phyloP scores from a whole-genome alignment of 2,797 vertebrate genomes.

The Leptatherina wallacei region DNA sequence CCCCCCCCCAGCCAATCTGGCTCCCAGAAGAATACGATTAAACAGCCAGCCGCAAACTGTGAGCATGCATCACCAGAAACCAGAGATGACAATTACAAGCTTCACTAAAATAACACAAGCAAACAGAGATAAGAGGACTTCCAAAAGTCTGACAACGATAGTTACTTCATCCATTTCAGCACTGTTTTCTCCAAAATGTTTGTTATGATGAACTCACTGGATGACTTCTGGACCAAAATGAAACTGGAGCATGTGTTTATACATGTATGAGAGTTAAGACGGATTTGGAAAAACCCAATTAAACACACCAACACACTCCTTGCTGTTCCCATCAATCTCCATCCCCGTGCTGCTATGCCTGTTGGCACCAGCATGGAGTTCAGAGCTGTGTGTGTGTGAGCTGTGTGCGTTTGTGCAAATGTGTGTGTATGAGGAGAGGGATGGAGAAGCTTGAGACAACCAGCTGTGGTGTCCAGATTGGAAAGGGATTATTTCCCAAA shows the following conservation, averaged over 20 bases:
- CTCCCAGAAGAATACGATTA: slow-evolving; percentile 52
- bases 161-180: slow-evolving; percentile 46
- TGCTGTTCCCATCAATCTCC: slow-evolving; percentile 51
- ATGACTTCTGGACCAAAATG: slow-evolving; percentile 41
- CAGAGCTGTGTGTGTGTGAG: slow-evolving; percentile 33
- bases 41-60: slow-evolving; percentile 44
- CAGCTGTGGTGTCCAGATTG: slow-evolving; percentile 84
- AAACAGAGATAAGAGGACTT: slow-evolving; percentile 53
- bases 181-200: slow-evolving; percentile 37
- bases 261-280: slow-evolving; percentile 60
- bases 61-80: slow-evolving; percentile 50
- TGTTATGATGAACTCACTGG: slow-evolving; percentile 34
- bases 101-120: slow-evolving; percentile 49
- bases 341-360: slow-evolving; percentile 47
- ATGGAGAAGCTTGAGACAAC: slow-evolving; percentile 67
- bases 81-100: slow-evolving; percentile 57
- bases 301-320: slow-evolving; percentile 62
- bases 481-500: slow-evolving; percentile 80
- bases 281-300: slow-evolving; percentile 74
- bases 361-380: slow-evolving; percentile 52
- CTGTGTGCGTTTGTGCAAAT: slow-evolving; percentile 33
- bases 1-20: slow-evolving; percentile 64
- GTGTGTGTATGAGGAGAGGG: slow-evolving; percentile 43
- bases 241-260: slow-evolving; percentile 47
- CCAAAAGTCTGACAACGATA: slow-evolving; percentile 47